Percentiles rank a stretch among this genome's conserved stretches.
These are phyloP conservation scores for Lepus townsendii DNA, from an alignment of 2,797 vertebrate genomes.

Conservation along the genomic window DNA sequence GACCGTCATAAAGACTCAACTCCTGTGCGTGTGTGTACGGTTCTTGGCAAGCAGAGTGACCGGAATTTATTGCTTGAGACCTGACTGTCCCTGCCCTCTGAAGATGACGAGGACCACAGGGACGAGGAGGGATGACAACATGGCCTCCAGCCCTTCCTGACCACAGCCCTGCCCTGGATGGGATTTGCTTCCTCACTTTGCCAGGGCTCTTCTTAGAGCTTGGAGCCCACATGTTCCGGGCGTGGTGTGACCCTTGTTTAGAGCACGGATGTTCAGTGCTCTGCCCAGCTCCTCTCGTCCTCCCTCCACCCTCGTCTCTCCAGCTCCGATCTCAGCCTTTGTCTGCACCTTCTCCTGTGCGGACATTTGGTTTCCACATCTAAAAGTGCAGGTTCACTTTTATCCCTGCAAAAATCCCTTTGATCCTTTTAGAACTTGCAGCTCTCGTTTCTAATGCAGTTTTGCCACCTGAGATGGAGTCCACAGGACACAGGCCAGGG, in stretches of 20 bases:
- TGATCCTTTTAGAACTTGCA: background rate
- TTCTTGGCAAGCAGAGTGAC: background rate
- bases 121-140: background rate
- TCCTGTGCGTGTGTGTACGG: background rate
- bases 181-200: background rate
- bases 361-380: background rate
- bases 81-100: background rate
- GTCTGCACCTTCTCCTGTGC: background rate
- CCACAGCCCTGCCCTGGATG: background rate
- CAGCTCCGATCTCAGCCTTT: background rate
- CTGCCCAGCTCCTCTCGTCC: background rate
- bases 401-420: background rate
- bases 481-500: background rate
- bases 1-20: background rate
- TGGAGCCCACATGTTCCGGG: background rate
- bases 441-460: background rate
- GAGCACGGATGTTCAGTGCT: background rate
- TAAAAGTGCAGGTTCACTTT: background rate
- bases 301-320: background rate
- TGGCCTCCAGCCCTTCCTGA: background rate
- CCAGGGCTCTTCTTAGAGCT: background rate
- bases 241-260: background rate
- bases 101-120: background rate
- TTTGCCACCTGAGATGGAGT: constrained; percentile 19
- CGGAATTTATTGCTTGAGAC: background rate